Evolutionary conservation across 2,888 invertebrate genomes (phyloP).

Genomic region (Sarcophaga rosellei): DNA sequence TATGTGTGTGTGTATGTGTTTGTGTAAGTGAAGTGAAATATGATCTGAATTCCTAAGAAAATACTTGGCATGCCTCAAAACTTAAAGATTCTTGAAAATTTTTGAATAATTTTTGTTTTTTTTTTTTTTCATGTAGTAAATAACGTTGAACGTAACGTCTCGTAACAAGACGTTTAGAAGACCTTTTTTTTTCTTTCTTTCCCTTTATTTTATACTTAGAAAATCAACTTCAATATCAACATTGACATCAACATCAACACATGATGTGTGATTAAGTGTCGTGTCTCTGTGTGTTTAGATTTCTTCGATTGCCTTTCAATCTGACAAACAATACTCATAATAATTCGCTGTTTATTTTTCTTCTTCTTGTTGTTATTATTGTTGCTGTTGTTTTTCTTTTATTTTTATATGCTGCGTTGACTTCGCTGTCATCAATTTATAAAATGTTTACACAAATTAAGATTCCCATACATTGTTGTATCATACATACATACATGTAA

Average conservation of each 20-base stretch:
- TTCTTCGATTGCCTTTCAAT: conserved; percentile 59
- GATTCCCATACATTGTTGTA: conserved; percentile 59
- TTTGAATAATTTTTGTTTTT: conserved; percentile 25
- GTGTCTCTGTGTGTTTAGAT: conserved; percentile 2
- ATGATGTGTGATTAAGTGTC: not conserved
- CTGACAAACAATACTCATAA: conserved; percentile 49
- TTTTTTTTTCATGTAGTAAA: not conserved
- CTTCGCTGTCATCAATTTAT: conserved; percentile 54
- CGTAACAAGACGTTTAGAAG: not conserved
- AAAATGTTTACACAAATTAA: conserved; percentile 69
- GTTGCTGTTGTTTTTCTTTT: conserved; percentile 1
- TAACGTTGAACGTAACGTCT: not conserved
- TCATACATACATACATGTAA: conserved; percentile 43
- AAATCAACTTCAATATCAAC: no score
- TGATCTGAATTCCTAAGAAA: not conserved
- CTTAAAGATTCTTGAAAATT: conserved; percentile 27
- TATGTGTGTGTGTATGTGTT: no score
- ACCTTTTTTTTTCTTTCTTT: not conserved
- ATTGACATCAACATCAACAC: no score
- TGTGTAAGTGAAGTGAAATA: no score
- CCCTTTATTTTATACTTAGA: not conserved
- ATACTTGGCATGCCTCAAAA: conserved; percentile 5
- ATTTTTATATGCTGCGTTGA: conserved; percentile 23
- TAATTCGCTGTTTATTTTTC: conserved; percentile 19
- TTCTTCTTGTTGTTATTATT: not conserved